A percentile compares a stretch with the other conserved stretches of the same genome.
Evolutionary conservation across 1,140 invertebrate species (phyloP).

Genomic region (Pseudomyrmex pallidus): DNA sequence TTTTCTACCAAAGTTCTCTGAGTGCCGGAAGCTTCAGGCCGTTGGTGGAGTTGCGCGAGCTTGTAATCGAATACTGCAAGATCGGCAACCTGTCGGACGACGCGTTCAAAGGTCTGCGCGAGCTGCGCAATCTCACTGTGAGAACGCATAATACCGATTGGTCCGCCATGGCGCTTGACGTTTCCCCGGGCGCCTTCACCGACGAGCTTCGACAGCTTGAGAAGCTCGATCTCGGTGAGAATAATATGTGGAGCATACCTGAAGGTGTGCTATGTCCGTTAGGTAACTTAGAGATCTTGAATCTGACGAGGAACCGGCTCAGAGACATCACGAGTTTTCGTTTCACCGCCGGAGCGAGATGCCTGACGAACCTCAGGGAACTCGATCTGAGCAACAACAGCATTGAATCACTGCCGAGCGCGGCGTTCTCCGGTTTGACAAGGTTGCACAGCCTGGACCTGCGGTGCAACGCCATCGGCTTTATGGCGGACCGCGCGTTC

Average conservation of each 20-base stretch:
- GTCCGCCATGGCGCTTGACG: conserved; percentile 93
- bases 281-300: conserved; percentile 90
- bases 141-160: conserved; percentile 95
- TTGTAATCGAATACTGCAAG: conserved; percentile 96
- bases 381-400: conserved; percentile 94
- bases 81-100: conserved; percentile 94
- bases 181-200: conserved; percentile 91
- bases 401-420: conserved; percentile 91
- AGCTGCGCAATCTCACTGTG: conserved; percentile 93
- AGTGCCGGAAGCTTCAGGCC: conserved; percentile 93
- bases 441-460: conserved; percentile 88
- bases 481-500: conserved; percentile 92
- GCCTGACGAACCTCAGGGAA: conserved; percentile 89
- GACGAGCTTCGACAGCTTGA: conserved; percentile 90
- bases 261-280: conserved; percentile 93
- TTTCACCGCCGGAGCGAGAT: conserved; percentile 89
- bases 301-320: conserved; percentile 93
- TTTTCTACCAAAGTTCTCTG: conserved; percentile 95
- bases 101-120: conserved; percentile 92
- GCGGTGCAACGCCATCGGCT: conserved; percentile 89
- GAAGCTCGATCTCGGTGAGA: conserved; percentile 93
- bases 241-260: conserved; percentile 94
- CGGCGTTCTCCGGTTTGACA: conserved; percentile 90
- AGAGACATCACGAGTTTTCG: conserved; percentile 91
- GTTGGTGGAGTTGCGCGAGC: conserved; percentile 91